phyloP scores from a whole-genome alignment of 2,113 vertebrate genomes.

The Cyprinodon variegatus region DNA sequence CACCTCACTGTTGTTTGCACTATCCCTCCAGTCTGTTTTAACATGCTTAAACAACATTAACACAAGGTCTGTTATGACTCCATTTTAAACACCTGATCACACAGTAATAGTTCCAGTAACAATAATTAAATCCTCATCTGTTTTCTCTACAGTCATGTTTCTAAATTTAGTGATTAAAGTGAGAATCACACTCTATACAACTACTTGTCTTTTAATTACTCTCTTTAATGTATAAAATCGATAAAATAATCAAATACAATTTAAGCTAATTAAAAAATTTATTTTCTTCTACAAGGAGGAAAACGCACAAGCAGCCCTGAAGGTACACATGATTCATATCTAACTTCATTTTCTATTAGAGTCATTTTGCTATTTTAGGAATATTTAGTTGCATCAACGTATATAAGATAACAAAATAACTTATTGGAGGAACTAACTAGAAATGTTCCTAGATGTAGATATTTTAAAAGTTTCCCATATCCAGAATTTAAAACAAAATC shows the following conservation, averaged over 20 bases:
- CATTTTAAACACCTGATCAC: not conserved
- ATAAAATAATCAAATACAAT: not conserved
- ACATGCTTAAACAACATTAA: not conserved
- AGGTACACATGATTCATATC: not conserved
- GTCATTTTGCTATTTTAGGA: not conserved
- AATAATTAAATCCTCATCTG: too few species aligned
- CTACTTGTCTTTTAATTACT: too few species aligned
- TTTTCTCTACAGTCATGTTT: not conserved
- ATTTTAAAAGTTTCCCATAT: not conserved
- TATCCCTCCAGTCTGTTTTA: too few species aligned
- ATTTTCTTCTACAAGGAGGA: not conserved
- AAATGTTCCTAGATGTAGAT: not conserved
- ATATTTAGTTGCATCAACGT: not conserved
- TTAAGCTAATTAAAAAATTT: not conserved
- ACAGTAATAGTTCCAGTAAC: too few species aligned
- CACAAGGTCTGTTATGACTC: too few species aligned
- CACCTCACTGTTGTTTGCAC: too few species aligned
- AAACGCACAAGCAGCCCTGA: fast-evolving
- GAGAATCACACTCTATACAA: not conserved
- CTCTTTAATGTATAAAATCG: not conserved
- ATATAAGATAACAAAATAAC: not conserved
- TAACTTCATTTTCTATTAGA: not conserved
- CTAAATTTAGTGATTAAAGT: not conserved
- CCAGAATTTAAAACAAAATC: not conserved
- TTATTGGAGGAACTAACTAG: not conserved